phyloP scores from a whole-genome alignment of 2,888 invertebrate species.

The Ophioninae sp. region DNA sequence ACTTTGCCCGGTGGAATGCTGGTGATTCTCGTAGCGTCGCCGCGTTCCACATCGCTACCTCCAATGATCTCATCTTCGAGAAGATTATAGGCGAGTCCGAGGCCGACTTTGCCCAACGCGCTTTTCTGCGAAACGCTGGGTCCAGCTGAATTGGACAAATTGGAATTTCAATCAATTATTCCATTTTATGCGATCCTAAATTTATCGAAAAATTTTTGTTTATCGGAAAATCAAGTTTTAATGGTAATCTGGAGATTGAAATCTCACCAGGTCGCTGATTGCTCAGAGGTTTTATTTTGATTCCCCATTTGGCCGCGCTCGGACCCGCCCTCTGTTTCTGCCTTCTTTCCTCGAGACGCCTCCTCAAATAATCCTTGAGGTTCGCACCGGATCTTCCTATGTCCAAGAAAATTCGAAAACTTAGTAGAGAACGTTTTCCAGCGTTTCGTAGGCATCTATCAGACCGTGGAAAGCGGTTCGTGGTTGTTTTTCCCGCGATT shows the following conservation, averaged over 20 bases:
- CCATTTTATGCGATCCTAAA: neutral
- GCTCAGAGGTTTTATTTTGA: slow-evolving; percentile 74
- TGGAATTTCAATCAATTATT: neutral
- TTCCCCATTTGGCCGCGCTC: slow-evolving; percentile 73
- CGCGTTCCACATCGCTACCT: slow-evolving; percentile 83
- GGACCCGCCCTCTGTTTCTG: slow-evolving; percentile 80
- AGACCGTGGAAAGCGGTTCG: slow-evolving; percentile 76
- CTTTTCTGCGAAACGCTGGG: slow-evolving; percentile 73
- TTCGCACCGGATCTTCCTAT: slow-evolving; percentile 82
- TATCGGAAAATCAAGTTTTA: neutral
- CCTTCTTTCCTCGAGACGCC: slow-evolving; percentile 83
- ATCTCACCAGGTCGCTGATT: slow-evolving; percentile 72
- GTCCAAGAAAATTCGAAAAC: slow-evolving; percentile 22
- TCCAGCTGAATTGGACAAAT: slow-evolving; percentile 63
- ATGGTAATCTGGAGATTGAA: neutral
- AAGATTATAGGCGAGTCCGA: slow-evolving; percentile 70
- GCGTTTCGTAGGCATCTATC: slow-evolving; percentile 61
- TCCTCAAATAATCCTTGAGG: slow-evolving; percentile 84
- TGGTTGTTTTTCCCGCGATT: slow-evolving; percentile 45
- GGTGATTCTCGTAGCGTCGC: slow-evolving; percentile 85
- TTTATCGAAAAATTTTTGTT: neutral
- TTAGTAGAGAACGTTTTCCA: neutral
- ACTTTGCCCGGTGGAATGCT: slow-evolving; percentile 91
- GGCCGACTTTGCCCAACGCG: slow-evolving; percentile 67
- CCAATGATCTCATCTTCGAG: slow-evolving; percentile 75